Evolutionary conservation across 2,888 invertebrate species (phyloP), one percentile per base, ranked within the genome.

Genomic region (Ornithoptera priamus): DNA sequence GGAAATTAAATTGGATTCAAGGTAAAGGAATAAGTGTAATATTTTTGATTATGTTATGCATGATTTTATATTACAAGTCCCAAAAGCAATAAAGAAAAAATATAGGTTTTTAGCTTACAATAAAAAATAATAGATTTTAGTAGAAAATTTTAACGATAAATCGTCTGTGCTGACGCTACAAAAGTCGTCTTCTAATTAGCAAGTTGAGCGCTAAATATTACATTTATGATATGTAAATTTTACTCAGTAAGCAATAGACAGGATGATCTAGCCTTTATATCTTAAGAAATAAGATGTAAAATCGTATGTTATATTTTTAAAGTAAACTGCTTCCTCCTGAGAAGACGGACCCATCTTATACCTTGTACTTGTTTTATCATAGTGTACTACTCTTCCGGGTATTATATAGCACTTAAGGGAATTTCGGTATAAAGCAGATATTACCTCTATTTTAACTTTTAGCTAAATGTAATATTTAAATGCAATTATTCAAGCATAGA

Each of bases 211-310:
- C 88, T 89, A 90, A 91, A 90, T 90, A 91, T 91, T 88, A 91
- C 90, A 90, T 90, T 91, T 91, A 90, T 90, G 89, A 88, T 88
- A 90, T 90, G 90, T 89, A 92, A 90, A 92, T 90, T 88, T 88
- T 81, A 77, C 83, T 80, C 78, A 83, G 79, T 75, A 76, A 80
- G 76, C 78, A 76, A 79, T 57, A 67, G 77, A 73, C 74, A 73
- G 70, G 72, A 78, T 80, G 84, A 81, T 81, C 73, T 85, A 74
- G 79, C 81, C 88, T 85, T 80, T 89, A 85, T 77, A 62, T 3
- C 8, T 8, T 59, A 70, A 57, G 30, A 2, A 5, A 74, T 82
- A 85, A 76, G 79, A 85, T 77, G 69, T 72, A 79, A 71, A 81
- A 78, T 83, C 61, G 70, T 72, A 73, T 73, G 72, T 22, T 73